Evolutionary conservation across 2,797 vertebrate genomes (phyloP), one percentile per base, ranked within the genome.

Genomic region (Vireo griseus): DNA sequence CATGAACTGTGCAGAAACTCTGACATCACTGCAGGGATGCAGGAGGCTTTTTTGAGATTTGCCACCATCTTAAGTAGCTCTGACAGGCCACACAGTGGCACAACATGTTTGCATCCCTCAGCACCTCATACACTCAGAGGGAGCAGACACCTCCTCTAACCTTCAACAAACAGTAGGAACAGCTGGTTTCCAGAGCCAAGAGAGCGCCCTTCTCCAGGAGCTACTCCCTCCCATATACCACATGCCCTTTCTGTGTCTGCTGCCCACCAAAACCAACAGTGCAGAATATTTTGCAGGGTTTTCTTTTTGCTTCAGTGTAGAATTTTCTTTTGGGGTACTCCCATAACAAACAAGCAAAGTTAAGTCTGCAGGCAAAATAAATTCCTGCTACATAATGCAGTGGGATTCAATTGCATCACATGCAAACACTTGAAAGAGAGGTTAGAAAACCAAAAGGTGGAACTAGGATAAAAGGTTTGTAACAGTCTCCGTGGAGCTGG

Each of bases 401-500:
- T 26, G 42, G 59, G 71, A 79, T 78, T 86, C 57, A 54, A 40
- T 13, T 8, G 8, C 44, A 76, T 45, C 51, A 59, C 54, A 47
- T 10, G 58, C 66, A 54, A 80, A 65, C 33, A 13, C 24, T 72
- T 3, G 2, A 66, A 92, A 71, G 13, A 42, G 55, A 82, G 67
- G 45, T 63, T 31, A 85, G 52, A 69, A 79, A 86, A 85, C 40
- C 69, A 66, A 16, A 1, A 90, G 37, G 63, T 50, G 40, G 58
- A 90, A 78, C 13, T 33, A 73, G 40, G 35, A 25, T 24, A 74
- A 40, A 61, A 72, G 28, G 55, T 88, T 71, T 87, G 16, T 77
- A 94, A 86, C 61, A 86, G 76, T 81, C 88, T 88, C 85, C 5
- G 11, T 16, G 83, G 79, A 94, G 71, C 92, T 84, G 79, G 78